phyloP scores from a whole-genome alignment of 1,140 invertebrate genomes.

The Apis mellifera region DNA sequence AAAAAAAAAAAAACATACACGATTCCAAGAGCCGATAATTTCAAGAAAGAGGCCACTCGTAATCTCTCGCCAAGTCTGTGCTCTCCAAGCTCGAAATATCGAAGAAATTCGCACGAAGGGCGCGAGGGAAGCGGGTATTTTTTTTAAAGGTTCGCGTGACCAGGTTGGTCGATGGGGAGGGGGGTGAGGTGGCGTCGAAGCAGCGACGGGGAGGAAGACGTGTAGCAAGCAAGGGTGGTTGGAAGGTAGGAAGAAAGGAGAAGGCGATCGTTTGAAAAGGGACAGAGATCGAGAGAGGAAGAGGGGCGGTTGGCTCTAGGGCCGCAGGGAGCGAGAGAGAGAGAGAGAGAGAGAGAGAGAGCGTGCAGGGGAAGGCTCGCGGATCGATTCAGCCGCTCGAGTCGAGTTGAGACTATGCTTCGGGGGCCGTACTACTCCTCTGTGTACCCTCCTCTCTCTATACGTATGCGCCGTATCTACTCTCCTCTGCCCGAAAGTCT shows the following conservation, averaged over 20 bases:
- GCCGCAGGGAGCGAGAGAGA: conserved; percentile 49
- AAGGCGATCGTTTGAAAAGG: conserved; percentile 1
- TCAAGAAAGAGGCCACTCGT: no score
- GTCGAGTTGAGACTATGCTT: conserved; percentile 77
- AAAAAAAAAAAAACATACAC: no score
- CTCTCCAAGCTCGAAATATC: conserved; percentile 48
- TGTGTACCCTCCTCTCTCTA: conserved; percentile 37
- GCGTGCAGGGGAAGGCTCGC: conserved; percentile 66
- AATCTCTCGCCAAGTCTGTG: no score
- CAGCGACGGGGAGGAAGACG: background rate
- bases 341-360: background rate
- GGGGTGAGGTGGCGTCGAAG: conserved; percentile 53
- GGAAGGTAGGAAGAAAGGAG: background rate
- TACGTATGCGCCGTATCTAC: conserved; percentile 47
- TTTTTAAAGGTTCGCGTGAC: conserved; percentile 76
- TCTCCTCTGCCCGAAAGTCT: conserved; percentile 16
- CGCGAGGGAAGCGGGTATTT: conserved; percentile 67
- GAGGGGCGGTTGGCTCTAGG: conserved; percentile 60
- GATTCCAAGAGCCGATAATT: no score
- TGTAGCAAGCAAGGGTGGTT: background rate
- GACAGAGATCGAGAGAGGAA: conserved; percentile 15
- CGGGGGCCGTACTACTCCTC: conserved; percentile 57
- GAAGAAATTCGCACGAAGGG: conserved; percentile 49
- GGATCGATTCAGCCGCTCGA: conserved; percentile 80
- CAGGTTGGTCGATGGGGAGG: conserved; percentile 66